Evolutionary conservation across 30 jellyfish, hydroid and myxozoan species (phyloP), one percentile per base, ranked within the genome.

Genomic region (Mastigias papua): DNA sequence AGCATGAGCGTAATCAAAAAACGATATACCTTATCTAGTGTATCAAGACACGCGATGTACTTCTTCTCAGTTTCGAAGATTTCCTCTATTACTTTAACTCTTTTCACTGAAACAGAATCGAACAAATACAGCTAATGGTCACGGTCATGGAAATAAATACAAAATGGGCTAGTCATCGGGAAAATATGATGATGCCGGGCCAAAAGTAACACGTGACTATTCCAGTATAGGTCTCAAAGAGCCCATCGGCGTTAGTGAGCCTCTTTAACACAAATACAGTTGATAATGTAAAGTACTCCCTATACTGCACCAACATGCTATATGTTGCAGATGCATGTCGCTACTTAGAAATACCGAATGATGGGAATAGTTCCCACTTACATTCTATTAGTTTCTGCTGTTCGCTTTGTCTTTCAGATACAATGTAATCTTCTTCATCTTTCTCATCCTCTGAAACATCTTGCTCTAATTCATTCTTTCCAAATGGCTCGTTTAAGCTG

Each of bases 21-120:
- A 15, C 19, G 17, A 22, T 82, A 20, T 77, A 94, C 98, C 97
- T 61, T 70, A 37, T 95, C 97, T 6, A 95, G 74, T 8, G 99
- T 95, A 74, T 81, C 93, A 82, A 95, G 65, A 82, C 99, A 95
- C 11, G 86, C 60, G 27, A 95, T 82, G 84, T 95, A 95, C 48
- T 95, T 95, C 92, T 86, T 89, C 34, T 95, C 99, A 3, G 99
- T 95, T 71, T 95, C 98, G 27, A 95, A 84, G 3, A 95, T 95
- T 48, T 95, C 99, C 48, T 95, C 98, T 64, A 95, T 95, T 66
- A 95, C 96, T 74, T 78, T 76, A 34, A 84, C 90, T 76, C 99
- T 65, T 76, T 90, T 90, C 61, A 79, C 95, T 90, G 68, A 48
- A 54, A 85, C 21, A 6, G 80, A 72, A 31, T 7, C 3, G 42